phyloP scores from a whole-genome alignment of 2,888 invertebrate species.

The Drosophila borborema region DNA sequence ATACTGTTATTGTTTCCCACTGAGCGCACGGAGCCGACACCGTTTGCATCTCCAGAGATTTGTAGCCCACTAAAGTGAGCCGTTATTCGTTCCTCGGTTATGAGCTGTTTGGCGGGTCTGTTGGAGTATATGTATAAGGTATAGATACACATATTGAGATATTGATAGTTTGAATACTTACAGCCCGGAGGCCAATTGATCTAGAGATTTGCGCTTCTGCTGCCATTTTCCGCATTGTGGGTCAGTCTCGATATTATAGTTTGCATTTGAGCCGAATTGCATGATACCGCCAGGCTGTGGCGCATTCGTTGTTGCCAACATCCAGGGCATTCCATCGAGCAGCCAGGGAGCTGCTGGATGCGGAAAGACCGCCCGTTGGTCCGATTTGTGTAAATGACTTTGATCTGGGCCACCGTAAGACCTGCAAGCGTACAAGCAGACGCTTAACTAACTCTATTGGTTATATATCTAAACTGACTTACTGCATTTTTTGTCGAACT shows the following conservation, averaged over 20 bases:
- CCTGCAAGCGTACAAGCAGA: slow-evolving; percentile 22
- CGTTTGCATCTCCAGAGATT: slow-evolving; percentile 86
- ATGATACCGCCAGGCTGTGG: slow-evolving; percentile 83
- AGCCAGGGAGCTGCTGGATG: slow-evolving; percentile 66
- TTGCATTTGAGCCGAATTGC: slow-evolving; percentile 70
- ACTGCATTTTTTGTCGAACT: slow-evolving; percentile 50
- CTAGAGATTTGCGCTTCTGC: slow-evolving; percentile 82
- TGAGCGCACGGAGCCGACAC: slow-evolving; percentile 26
- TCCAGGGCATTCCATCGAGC: slow-evolving; percentile 86
- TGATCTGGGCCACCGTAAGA: slow-evolving; percentile 56
- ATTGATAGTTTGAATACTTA: slow-evolving; percentile 82
- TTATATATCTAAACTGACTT: slow-evolving; percentile 14
- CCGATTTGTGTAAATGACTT: slow-evolving; percentile 45
- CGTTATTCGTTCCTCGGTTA: slow-evolving; percentile 94
- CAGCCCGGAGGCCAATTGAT: slow-evolving; percentile 84
- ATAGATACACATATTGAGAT: neutral
- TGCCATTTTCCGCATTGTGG: slow-evolving; percentile 63
- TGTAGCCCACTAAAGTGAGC: slow-evolving; percentile 91
- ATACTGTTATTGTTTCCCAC: slow-evolving; percentile 44
- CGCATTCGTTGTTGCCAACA: slow-evolving; percentile 82
- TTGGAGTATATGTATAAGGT: neutral
- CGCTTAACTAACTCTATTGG: neutral
- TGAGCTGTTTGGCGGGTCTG: slow-evolving; percentile 90
- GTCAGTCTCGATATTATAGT: slow-evolving; percentile 48
- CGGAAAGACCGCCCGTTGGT: slow-evolving; percentile 48